A percentile compares a stretch with the other conserved stretches of the same genome.
Conservation (phyloP, 2,797 vertebrate genomes). For the Eurystomus glaucurus region DNA sequence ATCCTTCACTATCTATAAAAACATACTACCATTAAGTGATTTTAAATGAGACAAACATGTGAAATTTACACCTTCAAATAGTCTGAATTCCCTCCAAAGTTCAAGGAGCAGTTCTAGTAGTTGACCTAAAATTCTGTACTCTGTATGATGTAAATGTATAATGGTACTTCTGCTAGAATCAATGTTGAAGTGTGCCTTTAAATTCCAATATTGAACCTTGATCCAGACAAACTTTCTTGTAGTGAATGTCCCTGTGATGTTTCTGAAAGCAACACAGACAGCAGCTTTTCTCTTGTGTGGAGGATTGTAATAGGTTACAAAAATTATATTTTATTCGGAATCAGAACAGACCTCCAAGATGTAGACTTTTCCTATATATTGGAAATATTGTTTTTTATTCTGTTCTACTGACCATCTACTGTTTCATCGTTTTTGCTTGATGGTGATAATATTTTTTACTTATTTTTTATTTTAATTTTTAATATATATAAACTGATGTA, state of each 20-base stretch:
- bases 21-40: accelerated
- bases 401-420: not conserved
- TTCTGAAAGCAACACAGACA: not conserved
- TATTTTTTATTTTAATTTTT: not conserved
- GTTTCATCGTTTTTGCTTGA: not conserved
- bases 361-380: not conserved
- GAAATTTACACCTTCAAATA: not conserved
- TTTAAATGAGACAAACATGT: not conserved
- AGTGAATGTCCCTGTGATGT: not conserved
- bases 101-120: not conserved
- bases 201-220: not conserved
- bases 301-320: not conserved
- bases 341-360: not conserved
- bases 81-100: not conserved
- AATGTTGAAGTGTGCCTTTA: not conserved
- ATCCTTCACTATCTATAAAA: not conserved
- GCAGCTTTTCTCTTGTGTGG: not conserved
- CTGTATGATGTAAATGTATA: not conserved
- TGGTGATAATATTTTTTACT: not conserved
- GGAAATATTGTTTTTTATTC: not conserved
- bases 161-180: not conserved
- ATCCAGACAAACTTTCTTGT: not conserved
- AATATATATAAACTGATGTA: not conserved
- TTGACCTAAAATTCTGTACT: not conserved
- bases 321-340: not conserved